Percentiles rank a stretch among this genome's conserved stretches.
Conservation (phyloP, 1,140 invertebrate genomes). For the Megalonaias nervosa region DNA sequence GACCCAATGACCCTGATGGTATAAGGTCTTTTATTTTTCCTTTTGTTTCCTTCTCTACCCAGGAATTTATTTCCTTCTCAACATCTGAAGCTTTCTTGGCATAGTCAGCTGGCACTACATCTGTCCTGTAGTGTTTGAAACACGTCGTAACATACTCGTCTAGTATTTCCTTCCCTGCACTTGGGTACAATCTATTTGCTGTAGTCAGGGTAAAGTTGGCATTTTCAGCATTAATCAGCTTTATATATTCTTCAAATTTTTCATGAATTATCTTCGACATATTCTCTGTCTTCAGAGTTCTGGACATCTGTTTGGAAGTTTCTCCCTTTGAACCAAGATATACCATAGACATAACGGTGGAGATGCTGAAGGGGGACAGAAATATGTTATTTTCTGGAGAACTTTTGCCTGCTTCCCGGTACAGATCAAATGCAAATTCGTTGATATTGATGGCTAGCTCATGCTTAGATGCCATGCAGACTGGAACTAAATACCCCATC, state of each 20-base stretch:
- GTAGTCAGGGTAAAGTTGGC: conserved; percentile 2
- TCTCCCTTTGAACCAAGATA: conserved; percentile 31
- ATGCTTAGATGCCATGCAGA: background rate
- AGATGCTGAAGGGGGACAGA: conserved; percentile 25
- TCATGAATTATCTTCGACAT: conserved; percentile 11
- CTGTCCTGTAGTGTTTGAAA: conserved; percentile 14
- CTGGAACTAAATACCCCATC: background rate
- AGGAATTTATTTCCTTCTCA: conserved; percentile 77
- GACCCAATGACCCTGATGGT: conserved; percentile 66
- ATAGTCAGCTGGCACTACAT: conserved; percentile 6
- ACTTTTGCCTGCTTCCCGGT: background rate
- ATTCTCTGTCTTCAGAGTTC: conserved; percentile 21
- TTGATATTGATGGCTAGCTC: conserved; percentile 6
- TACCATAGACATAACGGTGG: conserved; percentile 24
- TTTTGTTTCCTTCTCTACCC: conserved; percentile 79
- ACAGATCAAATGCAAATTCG: conserved; percentile 15
- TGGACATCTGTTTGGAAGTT: conserved; percentile 24
- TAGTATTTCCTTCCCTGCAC: background rate
- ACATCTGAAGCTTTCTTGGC: conserved; percentile 13
- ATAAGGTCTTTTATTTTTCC: conserved; percentile 79
- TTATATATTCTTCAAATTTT: conserved; percentile 2
- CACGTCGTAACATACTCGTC: conserved; percentile 8
- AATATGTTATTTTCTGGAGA: conserved; percentile 4
- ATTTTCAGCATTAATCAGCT: conserved; percentile 5
- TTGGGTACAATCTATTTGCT: conserved; percentile 19